Base-by-base conservation (phyloP, 2,113 vertebrate genomes). In the Garra rufa region DNA sequence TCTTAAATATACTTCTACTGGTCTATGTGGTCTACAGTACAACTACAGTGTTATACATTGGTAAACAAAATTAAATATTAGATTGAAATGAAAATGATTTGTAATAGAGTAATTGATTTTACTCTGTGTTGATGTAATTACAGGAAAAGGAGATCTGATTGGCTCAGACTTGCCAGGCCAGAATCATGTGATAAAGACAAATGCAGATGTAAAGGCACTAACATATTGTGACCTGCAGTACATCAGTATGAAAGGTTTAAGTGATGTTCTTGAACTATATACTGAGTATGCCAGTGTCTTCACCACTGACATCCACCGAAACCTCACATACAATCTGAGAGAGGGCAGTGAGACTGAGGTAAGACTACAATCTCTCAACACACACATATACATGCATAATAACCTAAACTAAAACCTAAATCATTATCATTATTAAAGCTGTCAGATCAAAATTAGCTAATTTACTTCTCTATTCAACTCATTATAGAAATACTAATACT, bases 131-230 rank as follows among this genome's bases (percentile, higher is more conserved):
- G 26, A 43, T 61, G 38, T 55, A 14, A 5, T 86, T 48, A 38
- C 90, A 99, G 98, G 97, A 21, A 99, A 99, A 92, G 98, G 98
- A 14, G 97, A 99, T 88, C 92, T 99, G 91, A 98, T 99, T 77
- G 98, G 98, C 0, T 96, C 97, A 0, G 98, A 99, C 88, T 90
- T 98, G 86, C 94, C 97, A 24, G 92, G 91, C 88, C 91, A 87
- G 21, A 96, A 95, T 75, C 73, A 75, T 30, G 73, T 75, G 44
- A 75, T 75, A 7, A 75, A 75, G 46, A 75, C 46, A 1, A 75
- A 75, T 75, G 73, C 73, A 50, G 73, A 75, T 50, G 73, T 75
- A 44, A 75, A 75, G 46, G 73, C 73, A 9, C 44, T 75, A 26
- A 75, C 73, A 28, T 75, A 75, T 10, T 75, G 73, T 50, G 73